Evolutionary conservation across 1,140 invertebrate species (phyloP), one percentile per base, ranked within the genome.

Genomic region (Heliothis subflexa): DNA sequence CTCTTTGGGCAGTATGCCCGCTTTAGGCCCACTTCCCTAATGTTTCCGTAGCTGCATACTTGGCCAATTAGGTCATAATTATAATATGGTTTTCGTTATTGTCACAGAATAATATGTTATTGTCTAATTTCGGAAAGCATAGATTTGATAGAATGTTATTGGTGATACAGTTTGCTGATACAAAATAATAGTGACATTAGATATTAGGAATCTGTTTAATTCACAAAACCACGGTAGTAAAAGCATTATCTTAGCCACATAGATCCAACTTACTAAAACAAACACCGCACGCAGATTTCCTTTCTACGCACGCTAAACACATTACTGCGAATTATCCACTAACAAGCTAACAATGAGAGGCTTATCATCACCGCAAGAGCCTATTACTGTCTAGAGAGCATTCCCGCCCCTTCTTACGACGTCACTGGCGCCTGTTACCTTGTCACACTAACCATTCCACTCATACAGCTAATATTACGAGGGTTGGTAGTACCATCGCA

Each of bases 271-370:
- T 40, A 40, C 33, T 54, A 64, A 40, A 68, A 25, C 71, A 47
- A 55, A 78, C 55, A 77, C 72, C 78, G 47, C 75, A 81, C 76
- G 68, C 83, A 86, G 84, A 91, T 90, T 91, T 88, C 81, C 82
- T 81, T 64, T 84, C 79, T 80, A 79, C 84, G 70, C 80, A 79
- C 84, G 72, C 81, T 90, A 94, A 91, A 81, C 80, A 80, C 83
- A 88, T 91, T 92, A 92, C 80, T 80, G 54, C 82, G 85, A 89
- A 90, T 93, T 89, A 93, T 88, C 83, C 81, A 80, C 81, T 94
- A 93, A 94, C 89, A 89, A 93, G 93, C 88, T 83, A 93, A 94
- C 93, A 94, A 93, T 93, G 90, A 93, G 91, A 93, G 90, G 90
- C 88, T 91, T 91, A 87, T 85, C 86, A 88, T 93, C 90, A 91